These are phyloP conservation scores for Choloepus hoffmanni DNA, from an alignment of 2,113 vertebrate species.

Conservation along the genomic window DNA sequence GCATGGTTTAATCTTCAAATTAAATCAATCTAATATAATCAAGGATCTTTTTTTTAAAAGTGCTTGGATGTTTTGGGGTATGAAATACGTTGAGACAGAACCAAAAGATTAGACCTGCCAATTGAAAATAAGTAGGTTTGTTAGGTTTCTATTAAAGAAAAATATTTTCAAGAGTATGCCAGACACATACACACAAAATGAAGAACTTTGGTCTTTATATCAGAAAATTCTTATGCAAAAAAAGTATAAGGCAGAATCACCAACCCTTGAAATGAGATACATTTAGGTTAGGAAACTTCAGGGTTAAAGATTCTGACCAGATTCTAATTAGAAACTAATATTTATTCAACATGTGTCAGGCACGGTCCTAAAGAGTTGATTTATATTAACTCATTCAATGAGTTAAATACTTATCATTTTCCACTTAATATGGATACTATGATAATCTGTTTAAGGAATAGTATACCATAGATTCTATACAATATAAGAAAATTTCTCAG, in stretches of 20 bases:
- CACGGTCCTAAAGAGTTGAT: neutral
- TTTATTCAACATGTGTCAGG: neutral
- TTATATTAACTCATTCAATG: neutral
- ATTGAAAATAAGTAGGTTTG: neutral
- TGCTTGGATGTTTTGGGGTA: neutral
- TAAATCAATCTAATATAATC: neutral
- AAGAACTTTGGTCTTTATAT: neutral
- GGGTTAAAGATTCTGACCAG: neutral
- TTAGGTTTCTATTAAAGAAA: slow-evolving; percentile 38
- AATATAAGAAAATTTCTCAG: neutral
- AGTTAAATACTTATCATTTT: neutral
- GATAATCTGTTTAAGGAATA: neutral
- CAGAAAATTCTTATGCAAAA: slow-evolving; percentile 12
- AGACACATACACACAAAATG: neutral
- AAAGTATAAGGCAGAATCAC: neutral
- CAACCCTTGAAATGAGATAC: neutral
- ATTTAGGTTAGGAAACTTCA: neutral
- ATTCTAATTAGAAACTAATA: neutral
- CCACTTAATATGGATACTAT: neutral
- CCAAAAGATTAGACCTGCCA: neutral
- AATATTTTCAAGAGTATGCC: neutral
- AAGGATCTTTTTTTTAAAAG: neutral
- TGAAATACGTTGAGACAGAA: neutral
- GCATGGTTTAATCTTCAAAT: slow-evolving; percentile 11
- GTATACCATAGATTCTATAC: neutral